Percentiles rank a stretch among this genome's conserved stretches.
Conservation (phyloP, 2,113 vertebrate genomes). For the Odontophorus gujanensis region DNA sequence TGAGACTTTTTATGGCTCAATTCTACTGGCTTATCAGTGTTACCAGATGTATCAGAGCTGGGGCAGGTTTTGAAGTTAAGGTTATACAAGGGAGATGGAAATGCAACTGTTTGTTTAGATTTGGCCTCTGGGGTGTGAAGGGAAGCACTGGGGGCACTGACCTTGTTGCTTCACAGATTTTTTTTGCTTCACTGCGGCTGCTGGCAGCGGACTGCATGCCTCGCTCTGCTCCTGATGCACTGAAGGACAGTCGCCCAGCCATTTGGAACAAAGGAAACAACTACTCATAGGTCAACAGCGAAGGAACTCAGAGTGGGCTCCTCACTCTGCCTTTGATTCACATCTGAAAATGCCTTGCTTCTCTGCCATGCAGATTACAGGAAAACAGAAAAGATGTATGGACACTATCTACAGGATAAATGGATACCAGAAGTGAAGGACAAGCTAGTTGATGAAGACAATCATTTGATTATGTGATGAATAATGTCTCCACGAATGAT, state of each 20-base stretch:
- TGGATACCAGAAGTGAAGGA: background rate
- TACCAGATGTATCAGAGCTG: background rate
- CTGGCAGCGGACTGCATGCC: background rate
- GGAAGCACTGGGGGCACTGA: background rate
- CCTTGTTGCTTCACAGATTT: background rate
- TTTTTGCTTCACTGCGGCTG: background rate
- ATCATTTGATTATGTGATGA: background rate
- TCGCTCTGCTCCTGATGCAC: background rate
- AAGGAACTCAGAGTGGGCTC: background rate
- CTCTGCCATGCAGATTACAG: background rate
- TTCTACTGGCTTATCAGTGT: background rate
- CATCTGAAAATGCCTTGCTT: background rate
- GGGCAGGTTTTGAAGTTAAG: background rate
- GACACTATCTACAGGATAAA: background rate
- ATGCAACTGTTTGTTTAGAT: background rate
- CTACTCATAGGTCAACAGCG: background rate
- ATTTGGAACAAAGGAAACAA: background rate
- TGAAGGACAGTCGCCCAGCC: background rate
- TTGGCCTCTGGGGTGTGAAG: constrained; percentile 20
- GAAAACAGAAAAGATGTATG: background rate
- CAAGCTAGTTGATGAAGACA: background rate
- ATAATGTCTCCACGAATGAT: background rate
- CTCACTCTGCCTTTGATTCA: background rate
- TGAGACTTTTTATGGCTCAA: background rate
- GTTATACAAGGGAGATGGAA: background rate